Evolutionary conservation across 2,888 invertebrate genomes (phyloP).

Genomic region (Pemphredon lugubris): DNA sequence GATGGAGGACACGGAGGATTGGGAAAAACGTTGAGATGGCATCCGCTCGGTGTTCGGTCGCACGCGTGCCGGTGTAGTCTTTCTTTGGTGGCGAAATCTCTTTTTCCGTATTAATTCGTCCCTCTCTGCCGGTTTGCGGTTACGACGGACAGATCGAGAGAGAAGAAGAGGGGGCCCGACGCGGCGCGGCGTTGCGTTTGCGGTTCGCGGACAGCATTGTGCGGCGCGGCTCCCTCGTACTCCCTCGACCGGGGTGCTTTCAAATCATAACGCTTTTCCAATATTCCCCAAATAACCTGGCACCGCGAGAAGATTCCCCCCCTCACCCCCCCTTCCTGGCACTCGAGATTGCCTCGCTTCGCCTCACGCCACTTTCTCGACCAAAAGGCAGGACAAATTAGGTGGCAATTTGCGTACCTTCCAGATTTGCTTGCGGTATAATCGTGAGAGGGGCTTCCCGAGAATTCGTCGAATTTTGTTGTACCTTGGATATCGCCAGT

Average conservation of each 20-base stretch:
- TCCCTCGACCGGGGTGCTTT: slow-evolving; percentile 40
- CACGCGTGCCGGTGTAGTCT: slow-evolving; percentile 21
- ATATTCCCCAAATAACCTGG: slow-evolving; percentile 46
- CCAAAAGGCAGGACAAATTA: slow-evolving; percentile 50
- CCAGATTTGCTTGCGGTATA: slow-evolving; percentile 27
- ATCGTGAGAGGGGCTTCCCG: background rate
- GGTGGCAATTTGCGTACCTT: slow-evolving; percentile 56
- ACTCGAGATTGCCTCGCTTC: background rate
- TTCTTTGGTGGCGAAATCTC: slow-evolving; percentile 30
- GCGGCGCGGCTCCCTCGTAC: slow-evolving; percentile 19
- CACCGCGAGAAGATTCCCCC: slow-evolving; percentile 9
- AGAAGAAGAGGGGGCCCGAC: background rate
- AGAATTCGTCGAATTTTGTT: background rate
- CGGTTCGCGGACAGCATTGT: slow-evolving; percentile 39
- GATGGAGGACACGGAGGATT: background rate
- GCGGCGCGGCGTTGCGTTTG: slow-evolving; percentile 15
- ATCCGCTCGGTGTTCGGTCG: slow-evolving; percentile 6
- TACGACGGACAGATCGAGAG: background rate
- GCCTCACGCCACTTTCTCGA: background rate
- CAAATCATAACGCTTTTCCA: slow-evolving; percentile 60
- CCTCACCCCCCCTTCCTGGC: background rate
- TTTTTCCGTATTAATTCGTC: slow-evolving; percentile 1
- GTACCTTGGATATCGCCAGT: too few species aligned
- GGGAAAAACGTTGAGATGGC: slow-evolving; percentile 15
- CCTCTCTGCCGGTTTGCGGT: background rate